These are phyloP conservation scores for Odontesthes bonariensis DNA, from an alignment of 2,113 vertebrate genomes.

Conservation along the genomic window DNA sequence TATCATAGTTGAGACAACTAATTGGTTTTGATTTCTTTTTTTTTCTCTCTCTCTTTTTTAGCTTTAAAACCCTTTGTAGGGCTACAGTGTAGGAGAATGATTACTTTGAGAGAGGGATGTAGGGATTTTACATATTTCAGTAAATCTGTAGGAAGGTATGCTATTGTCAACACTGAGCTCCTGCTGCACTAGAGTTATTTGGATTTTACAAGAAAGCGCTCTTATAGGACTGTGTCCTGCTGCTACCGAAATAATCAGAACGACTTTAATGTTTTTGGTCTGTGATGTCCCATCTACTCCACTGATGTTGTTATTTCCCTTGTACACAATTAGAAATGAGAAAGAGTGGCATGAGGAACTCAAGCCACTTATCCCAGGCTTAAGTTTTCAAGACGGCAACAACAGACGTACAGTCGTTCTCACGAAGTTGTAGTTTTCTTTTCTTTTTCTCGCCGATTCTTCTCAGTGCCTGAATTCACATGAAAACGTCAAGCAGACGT, in stretches of 20 bases:
- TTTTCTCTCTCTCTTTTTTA: neutral
- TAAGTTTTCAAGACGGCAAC: neutral
- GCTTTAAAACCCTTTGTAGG: neutral
- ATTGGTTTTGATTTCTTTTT: no score
- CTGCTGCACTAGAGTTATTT: neutral
- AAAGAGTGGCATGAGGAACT: neutral
- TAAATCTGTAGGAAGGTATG: neutral
- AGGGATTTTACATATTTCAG: no score
- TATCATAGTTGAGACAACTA: no score
- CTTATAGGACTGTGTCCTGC: neutral
- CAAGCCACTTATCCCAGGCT: neutral
- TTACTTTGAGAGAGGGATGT: slow-evolving; percentile 6
- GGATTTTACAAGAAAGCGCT: neutral
- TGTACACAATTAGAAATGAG: neutral
- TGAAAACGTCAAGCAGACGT: slow-evolving; percentile 21
- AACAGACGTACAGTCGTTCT: neutral
- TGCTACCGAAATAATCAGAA: neutral
- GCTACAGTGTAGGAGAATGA: neutral
- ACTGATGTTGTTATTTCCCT: neutral
- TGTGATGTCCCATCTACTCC: neutral
- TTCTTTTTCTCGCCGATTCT: neutral
- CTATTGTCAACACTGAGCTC: neutral
- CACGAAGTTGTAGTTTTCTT: neutral
- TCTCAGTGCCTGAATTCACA: neutral
- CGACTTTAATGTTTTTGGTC: neutral